These are phyloP conservation scores for Chironomus striatipennis DNA, from an alignment of 1,140 invertebrate species.

Conservation along the genomic window DNA sequence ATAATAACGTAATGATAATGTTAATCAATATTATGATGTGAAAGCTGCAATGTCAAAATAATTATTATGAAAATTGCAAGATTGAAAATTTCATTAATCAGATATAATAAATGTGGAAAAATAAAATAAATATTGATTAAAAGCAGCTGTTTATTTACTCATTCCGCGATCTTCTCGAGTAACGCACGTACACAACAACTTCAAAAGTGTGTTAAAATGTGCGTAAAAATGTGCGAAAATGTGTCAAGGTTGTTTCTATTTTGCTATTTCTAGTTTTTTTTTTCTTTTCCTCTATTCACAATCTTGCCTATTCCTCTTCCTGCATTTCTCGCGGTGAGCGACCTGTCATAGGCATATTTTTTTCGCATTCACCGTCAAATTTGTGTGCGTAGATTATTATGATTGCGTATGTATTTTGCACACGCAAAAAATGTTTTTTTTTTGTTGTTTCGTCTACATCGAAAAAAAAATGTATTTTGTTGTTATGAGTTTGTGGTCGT, in stretches of 20 bases:
- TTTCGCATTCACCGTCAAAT: not conserved
- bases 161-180: not conserved
- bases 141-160: not conserved
- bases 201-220: not conserved
- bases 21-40: not conserved
- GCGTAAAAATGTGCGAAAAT: not conserved
- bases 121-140: not conserved
- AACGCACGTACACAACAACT: not conserved
- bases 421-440: not conserved
- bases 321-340: constrained; percentile 1
- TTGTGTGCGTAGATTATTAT: constrained; percentile 12
- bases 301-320: not conserved
- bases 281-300: not conserved
- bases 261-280: not conserved
- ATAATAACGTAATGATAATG: not conserved
- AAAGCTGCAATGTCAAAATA: constrained; percentile 1
- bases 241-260: not conserved
- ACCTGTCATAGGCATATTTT: not conserved
- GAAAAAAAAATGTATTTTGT: no score
- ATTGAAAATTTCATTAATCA: no score
- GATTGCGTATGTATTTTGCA: not conserved
- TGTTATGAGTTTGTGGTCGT: no score
- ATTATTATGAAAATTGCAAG: not conserved
- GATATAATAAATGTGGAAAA: no score
- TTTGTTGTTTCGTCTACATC: no score